Base-by-base conservation (phyloP, 2,113 vertebrate species). In the Conger conger region DNA sequence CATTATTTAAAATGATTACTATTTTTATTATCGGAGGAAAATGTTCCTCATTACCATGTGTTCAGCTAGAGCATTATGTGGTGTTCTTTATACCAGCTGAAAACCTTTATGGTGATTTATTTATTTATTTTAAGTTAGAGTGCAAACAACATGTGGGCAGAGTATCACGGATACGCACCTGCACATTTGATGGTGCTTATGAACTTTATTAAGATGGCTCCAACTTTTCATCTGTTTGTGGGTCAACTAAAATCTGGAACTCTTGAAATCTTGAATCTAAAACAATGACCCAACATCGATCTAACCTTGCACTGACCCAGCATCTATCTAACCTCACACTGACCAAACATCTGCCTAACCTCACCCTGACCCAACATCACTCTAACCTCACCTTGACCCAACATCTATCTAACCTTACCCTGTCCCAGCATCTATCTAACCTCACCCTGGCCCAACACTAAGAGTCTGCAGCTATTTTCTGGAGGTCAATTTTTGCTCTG, bases 11-110 rank as follows among this genome's bases (percentile, higher is more conserved):
- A 13, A 15, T 50, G 11, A 13, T 50, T 50, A 50, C 88, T 87
- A 84, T 88, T 88, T 68, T 83, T 85, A 73, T 79, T 84, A 77
- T 84, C 86, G 45, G 2, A 36, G 76, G 84, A 83, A 82, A 45
- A 20, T 18, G 1, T 27, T 86, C 50, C 77, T 85, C 85, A 86
- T 88, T 87, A 85, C 78, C 82, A 37, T 54, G 83, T 50, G 84
- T 87, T 87, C 63, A 57, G 84, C 78, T 86, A 85, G 76, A 88
- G 84, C 87, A 73, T 80, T 63, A 36, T 81, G 82, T 45, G 80
- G 30, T 86, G 88, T 84, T 89, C 88, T 85, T 17, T 86, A 82
- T 80, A 82, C 57, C 79, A 84, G 85, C 42, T 86, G 84, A 80
- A 16, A 81, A 16, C 17, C 76, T 83, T 83, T 73, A 17, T 20